Evolutionary conservation across 2,113 vertebrate species (phyloP), one percentile per base, ranked within the genome.

Genomic region (Gila orcuttii): DNA sequence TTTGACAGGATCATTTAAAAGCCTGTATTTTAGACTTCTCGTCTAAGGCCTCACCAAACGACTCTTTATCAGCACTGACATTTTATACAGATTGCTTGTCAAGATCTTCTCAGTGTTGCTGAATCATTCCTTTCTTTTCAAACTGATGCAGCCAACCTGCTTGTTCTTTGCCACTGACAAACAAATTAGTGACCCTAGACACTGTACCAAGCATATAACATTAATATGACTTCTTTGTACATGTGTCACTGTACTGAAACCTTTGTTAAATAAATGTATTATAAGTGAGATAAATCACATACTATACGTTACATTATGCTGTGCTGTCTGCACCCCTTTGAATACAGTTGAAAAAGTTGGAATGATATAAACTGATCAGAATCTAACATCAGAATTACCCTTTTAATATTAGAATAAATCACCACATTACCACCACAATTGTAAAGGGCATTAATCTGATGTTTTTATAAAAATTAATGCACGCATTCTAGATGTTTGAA

Each of bases 1-100:
- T 89, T 77, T 91, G 90, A 91, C 91, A 90, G 85, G 86, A 88
- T 90, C 88, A 91, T 90, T 89, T 90, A 85, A 86, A 85, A 76
- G 84, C 83, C 87, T 78, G 84, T 84, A 83, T 83, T 89, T 88
- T 90, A 79, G 87, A 42, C 74, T 83, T 85, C 87, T 89, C 66
- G 85, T 88, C 88, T 89, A 86, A 88, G 86, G 87, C 71, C 78
- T 74, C 42, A 13, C 33, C 86, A 87, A 88, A 86, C 66, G 50
- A 79, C 82, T 86, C 73, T 9, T 75, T 85, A 82, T 86, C 83
- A 85, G 86, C 86, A 68, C 78, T 89, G 87, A 87, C 88, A 88
- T 86, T 87, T 88, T 75, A 84, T 86, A 87, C 85, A 82, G 81
- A 88, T 86, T 87, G 71, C 79, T 85, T 88, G 82, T 90, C 86